Evolutionary conservation across 1,140 invertebrate genomes (phyloP).

Genomic region (Procambarus virginalis): DNA sequence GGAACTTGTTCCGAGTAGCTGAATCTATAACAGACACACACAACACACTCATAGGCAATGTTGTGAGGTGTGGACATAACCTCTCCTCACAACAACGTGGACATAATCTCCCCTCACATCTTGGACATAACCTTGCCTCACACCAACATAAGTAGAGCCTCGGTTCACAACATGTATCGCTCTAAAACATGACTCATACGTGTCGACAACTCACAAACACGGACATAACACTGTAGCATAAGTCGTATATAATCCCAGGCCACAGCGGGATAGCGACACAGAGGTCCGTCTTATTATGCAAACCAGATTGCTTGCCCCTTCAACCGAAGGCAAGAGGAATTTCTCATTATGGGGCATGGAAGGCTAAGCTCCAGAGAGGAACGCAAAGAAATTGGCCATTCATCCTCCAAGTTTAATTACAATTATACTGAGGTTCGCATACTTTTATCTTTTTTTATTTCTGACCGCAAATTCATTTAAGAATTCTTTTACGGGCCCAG

Average conservation of each 20-base stretch:
- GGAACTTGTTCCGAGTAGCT: too few relatives aligned
- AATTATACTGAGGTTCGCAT: neutral
- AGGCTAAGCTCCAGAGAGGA: slow-evolving; percentile 3
- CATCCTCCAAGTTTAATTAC: slow-evolving; percentile 3
- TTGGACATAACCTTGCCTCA: too few relatives aligned
- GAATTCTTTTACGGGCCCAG: neutral
- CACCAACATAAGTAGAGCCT: too few relatives aligned
- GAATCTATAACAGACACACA: too few relatives aligned
- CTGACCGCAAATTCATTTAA: neutral
- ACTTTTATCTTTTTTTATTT: neutral
- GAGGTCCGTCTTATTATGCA: neutral
- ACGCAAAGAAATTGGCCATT: slow-evolving; percentile 1
- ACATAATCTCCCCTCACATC: too few relatives aligned
- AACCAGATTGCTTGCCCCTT: neutral
- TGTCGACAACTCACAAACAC: too few relatives aligned
- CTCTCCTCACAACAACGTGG: too few relatives aligned
- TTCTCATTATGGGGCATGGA: neutral
- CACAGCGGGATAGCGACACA: neutral
- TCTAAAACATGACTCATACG: too few relatives aligned
- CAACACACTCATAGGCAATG: too few relatives aligned
- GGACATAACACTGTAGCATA: too few relatives aligned
- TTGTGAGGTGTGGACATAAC: too few relatives aligned
- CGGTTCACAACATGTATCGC: too few relatives aligned
- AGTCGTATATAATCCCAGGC: neutral
- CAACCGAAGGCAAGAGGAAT: neutral